These are phyloP conservation scores for Mellilla xanthometata DNA, from an alignment of 2,888 invertebrate genomes.

Conservation along the genomic window DNA sequence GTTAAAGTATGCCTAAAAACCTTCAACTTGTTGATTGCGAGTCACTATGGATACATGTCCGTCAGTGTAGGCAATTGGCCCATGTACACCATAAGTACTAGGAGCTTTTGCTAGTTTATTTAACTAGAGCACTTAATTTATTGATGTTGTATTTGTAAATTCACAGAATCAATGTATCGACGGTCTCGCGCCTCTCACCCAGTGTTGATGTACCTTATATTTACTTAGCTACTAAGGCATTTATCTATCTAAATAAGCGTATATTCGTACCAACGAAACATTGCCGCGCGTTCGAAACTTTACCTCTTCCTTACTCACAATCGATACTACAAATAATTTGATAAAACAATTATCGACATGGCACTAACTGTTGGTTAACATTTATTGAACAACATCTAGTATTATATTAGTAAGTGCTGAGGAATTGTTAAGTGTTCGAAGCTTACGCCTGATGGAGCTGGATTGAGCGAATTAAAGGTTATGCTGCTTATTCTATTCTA, in stretches of 20 bases:
- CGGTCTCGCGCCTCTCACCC: conserved; percentile 29
- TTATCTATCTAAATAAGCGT: conserved; percentile 80
- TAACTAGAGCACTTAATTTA: too few relatives aligned
- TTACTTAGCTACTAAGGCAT: conserved; percentile 79
- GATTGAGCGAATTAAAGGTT: conserved; percentile 15
- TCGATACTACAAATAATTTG: conserved; percentile 35
- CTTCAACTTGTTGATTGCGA: too few relatives aligned
- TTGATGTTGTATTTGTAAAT: too few relatives aligned
- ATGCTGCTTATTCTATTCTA: conserved; percentile 2
- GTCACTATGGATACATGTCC: too few relatives aligned
- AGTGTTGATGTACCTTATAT: conserved; percentile 44
- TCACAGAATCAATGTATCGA: too few relatives aligned
- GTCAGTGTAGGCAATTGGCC: too few relatives aligned
- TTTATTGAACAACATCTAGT: conserved; percentile 14
- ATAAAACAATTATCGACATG: conserved; percentile 26
- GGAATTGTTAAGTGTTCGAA: conserved; percentile 9
- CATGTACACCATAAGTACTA: too few relatives aligned
- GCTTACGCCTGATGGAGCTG: conserved; percentile 13
- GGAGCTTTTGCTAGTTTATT: too few relatives aligned
- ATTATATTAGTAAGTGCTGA: conserved; percentile 18
- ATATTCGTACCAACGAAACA: conserved; percentile 69
- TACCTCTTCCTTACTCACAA: conserved; percentile 61
- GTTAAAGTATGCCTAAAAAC: too few relatives aligned
- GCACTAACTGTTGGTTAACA: conserved; percentile 24
- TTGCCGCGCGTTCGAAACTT: conserved; percentile 57